phyloP scores from a whole-genome alignment of 2,113 vertebrate species.

The Lota lota region DNA sequence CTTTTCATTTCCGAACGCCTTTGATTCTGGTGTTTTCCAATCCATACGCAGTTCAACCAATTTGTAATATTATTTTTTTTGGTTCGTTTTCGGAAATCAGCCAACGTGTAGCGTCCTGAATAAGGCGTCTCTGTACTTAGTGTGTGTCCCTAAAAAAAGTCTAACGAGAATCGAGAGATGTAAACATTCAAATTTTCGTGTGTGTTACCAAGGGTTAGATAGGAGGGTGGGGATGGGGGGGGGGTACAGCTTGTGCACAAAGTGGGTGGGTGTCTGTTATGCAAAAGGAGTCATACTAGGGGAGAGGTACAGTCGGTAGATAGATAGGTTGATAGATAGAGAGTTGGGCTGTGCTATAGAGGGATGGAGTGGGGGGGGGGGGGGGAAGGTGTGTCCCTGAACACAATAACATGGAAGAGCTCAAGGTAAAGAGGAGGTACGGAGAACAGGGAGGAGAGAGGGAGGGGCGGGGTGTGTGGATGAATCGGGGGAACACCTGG shows the following conservation, averaged over 20 bases:
- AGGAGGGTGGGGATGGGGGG: constrained; percentile 29
- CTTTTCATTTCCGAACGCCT: no score
- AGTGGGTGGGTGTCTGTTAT: no score
- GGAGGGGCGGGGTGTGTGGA: constrained; percentile 16
- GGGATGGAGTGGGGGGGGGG: constrained; percentile 8
- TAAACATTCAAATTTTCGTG: constrained; percentile 79
- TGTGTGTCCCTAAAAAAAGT: constrained; percentile 73
- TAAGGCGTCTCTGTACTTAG: constrained; percentile 78
- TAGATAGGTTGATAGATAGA: constrained; percentile 4
- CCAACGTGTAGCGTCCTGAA: constrained; percentile 49
- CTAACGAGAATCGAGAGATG: constrained; percentile 74
- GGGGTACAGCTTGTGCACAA: not conserved
- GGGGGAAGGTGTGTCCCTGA: no score
- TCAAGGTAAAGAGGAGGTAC: not conserved
- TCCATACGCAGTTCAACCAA: constrained; percentile 61
- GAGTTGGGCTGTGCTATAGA: constrained; percentile 22
- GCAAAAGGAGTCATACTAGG: no score
- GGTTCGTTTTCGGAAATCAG: constrained; percentile 50
- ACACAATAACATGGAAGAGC: no score
- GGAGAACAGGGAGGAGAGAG: constrained; percentile 4
- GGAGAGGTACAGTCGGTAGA: constrained; percentile 1
- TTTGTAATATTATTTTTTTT: no score
- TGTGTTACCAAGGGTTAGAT: constrained; percentile 65
- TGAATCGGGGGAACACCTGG: not conserved
- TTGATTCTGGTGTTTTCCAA: constrained; percentile 27